Evolutionary conservation across 2,888 invertebrate genomes (phyloP), one percentile per base, ranked within the genome.

Genomic region (Crepidodera aurea): DNA sequence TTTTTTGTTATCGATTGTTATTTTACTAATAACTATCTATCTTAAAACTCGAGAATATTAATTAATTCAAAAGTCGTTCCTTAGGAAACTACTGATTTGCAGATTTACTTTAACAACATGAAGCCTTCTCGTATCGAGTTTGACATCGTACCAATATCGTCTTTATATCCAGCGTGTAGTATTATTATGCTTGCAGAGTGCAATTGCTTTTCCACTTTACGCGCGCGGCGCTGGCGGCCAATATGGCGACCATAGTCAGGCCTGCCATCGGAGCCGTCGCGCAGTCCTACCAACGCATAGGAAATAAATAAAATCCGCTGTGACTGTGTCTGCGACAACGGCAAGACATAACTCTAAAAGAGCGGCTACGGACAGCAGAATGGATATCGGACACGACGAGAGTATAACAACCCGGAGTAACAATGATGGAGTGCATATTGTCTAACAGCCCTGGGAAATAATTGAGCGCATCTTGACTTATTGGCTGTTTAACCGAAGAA

Each of bases 361-460:
- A 72, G 70, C 69, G 75, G 68, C 63, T 70, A 70, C 67, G 71
- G 78, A 77, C 77, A 78, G 77, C 69, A 78, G 77, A 78, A 78
- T 78, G 76, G 78, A 73, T 74, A 73, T 69, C 68, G 72, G 74
- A 75, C 78, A 78, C 78, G 78, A 78, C 74, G 72, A 71, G 68
- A 70, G 69, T 65, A 72, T 72, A 74, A 74, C 73, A 69, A 73
- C 73, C 67, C 69, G 54, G 66, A 62, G 64, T 64, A 67, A 69
- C 70, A 68, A 74, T 74, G 73, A 75, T 75, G 68, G 61, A 75
- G 72, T 70, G 71, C 66, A 68, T 72, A 73, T 73, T 72, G 72
- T 73, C 60, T 58, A 64, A 67, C 60, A 64, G 66, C 59, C 62
- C 58, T 69, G 69, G 68, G 70, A 71, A 70, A 72, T 72, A 72